Evolutionary conservation across 2,113 vertebrate species (phyloP), one percentile per base, ranked within the genome.

Genomic region (Puntigrus tetrazona): DNA sequence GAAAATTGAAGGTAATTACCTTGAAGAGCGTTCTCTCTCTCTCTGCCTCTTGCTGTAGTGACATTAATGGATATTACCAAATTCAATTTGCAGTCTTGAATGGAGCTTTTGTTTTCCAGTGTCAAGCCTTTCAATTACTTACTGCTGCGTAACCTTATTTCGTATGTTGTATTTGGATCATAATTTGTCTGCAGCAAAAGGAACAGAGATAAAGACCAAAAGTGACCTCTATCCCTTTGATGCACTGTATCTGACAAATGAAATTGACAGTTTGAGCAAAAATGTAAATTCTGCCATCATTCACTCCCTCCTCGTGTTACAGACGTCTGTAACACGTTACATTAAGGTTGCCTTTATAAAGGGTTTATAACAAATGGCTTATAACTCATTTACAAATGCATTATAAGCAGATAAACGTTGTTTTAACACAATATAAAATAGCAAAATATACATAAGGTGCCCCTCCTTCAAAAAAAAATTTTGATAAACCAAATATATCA

Each of bases 1-100:
- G 57, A 75, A 82, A 82, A 87, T 80, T 65, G 57, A 86, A 77
- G 55, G 25, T 78, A 86, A 87, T 88, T 87, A 81, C 76, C 78
- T 85, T 86, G 45, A 87, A 85, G 75, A 36, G 22, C 57, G 72
- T 65, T 57, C 43, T 84, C 67, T 84, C 76, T 16, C 13, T 34
- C 38, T 36, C 50, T n/a, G n/a, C 13, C 52, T 82, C 4, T 41
- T 38, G 11, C 82, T 69, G 20, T 45, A 82, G 31, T 72, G 38
- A 55, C 69, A 82, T 86, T 82, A 88, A 77, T 81, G 38, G 47
- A 76, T 85, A 86, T 87, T 67, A 84, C 84, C 67, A 73, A 82
- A 87, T 86, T 81, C 36, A 81, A 83, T 86, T 86, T 84, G 55
- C 36, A 41, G 63, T 77, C 65, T 84, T 80, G 47, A 84, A 86